Base-by-base conservation (phyloP, 2,888 invertebrate species). In the Drosophila anceps region DNA sequence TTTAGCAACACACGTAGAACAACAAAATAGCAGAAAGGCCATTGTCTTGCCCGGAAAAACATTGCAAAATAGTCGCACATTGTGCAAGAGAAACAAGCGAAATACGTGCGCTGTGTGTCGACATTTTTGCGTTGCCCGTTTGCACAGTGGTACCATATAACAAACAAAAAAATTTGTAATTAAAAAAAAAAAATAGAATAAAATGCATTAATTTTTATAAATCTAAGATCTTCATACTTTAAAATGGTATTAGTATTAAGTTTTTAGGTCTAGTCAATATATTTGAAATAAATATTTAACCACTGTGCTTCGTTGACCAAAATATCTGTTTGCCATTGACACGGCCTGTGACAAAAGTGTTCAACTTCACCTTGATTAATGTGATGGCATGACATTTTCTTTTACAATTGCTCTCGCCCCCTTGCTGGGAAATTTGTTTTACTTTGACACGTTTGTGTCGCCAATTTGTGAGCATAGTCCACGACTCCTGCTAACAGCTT, bases 291-390 rank as follows among this genome's bases (percentile, higher is more conserved):
- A n/a, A 4, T 13, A 5, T 24, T 50, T 0, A 7, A 13, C 62
- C 73, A 78, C 57, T 57, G 78, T 63, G 39, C 46, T 15, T 13
- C 7, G 53, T 43, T 65, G 67, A 51, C 10, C n/a, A 24, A 51
- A 48, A 58, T 80, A 57, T 51, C 68, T 69, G 69, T 81, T 78
- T 78, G 54, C 60, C 57, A 48, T 44, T 71, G 65, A 68, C 63
- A 69, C 51, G 62, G 33, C 24, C 48, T 35, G 51, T 69, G 68
- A 64, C 79, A 69, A 54, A 57, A 37, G 69, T 67, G 63, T 73
- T 69, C 71, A 82, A 73, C 80, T 77, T 70, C 77, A 79, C 77
- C 88, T 79, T 87, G 84, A 84, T 89, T 89, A 84, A 89, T 87
- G 72, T 72, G 70, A 57, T 79, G 66, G 39, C 74, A 68, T 69